These are phyloP conservation scores for Cephus nigrinus DNA, from an alignment of 2,888 invertebrate genomes.

Conservation along the genomic window DNA sequence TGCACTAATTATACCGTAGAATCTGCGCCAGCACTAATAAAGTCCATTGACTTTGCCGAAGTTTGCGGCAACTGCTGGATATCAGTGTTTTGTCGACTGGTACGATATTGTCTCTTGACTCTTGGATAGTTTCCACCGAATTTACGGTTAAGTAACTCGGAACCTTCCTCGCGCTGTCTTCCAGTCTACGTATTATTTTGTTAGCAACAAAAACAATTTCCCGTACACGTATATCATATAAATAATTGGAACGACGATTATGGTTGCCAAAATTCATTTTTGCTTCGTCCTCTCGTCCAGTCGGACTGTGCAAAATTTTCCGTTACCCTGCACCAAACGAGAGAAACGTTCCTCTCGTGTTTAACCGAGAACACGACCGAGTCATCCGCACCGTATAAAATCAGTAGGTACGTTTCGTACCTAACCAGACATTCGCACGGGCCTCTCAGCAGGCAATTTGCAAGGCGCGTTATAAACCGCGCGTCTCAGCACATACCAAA, in stretches of 20 bases:
- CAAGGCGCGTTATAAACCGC: neutral
- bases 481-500: neutral
- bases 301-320: neutral
- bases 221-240: neutral
- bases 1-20: neutral
- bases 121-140: neutral
- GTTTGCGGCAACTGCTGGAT: neutral
- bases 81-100: neutral
- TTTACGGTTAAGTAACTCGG: neutral
- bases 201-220: neutral
- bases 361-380: constrained; percentile 18
- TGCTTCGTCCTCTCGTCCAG: neutral
- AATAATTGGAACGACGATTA: neutral
- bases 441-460: neutral
- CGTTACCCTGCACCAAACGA: neutral
- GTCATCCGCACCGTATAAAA: neutral
- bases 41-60: neutral
- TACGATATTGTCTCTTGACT: neutral
- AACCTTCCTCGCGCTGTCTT: neutral
- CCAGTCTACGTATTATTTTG: neutral
- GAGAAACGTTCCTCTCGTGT: constrained; percentile 11
- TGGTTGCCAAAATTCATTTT: neutral
- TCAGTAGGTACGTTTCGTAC: neutral
- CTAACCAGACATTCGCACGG: neutral
- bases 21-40: neutral